Conservation (phyloP, 2,113 vertebrate species). For the Morone chrysops region DNA sequence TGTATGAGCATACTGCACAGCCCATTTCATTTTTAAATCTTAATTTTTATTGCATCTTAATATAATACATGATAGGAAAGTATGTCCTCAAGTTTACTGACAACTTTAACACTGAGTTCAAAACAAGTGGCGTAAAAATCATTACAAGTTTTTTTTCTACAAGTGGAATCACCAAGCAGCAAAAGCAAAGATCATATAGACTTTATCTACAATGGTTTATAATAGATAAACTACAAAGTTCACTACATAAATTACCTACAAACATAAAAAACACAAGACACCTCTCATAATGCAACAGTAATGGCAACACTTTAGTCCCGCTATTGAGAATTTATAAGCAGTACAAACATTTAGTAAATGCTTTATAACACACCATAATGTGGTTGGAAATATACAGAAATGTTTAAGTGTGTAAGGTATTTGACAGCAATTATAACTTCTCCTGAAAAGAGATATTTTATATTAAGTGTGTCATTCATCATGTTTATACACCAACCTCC, state of each 20-base stretch:
- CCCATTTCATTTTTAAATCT: not conserved
- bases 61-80: not conserved
- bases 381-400: not conserved
- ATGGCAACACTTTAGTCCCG: not conserved
- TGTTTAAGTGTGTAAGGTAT: not conserved
- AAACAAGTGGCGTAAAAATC: not conserved
- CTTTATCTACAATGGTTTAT: not conserved
- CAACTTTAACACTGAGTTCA: not conserved
- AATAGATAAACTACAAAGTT: not conserved
- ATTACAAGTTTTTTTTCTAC: not conserved
- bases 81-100: not conserved
- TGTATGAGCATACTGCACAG: not conserved
- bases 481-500: not conserved
- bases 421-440: not conserved
- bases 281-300: not conserved
- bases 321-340: not conserved
- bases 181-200: not conserved
- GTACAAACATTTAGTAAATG: not conserved
- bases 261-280: not conserved
- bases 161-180: not conserved
- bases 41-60: not conserved
- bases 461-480: not conserved
- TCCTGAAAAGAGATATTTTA: not conserved
- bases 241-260: not conserved
- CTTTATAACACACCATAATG: not conserved